phyloP scores from a whole-genome alignment of 2,888 invertebrate genomes.

The Diarsia rubi region DNA sequence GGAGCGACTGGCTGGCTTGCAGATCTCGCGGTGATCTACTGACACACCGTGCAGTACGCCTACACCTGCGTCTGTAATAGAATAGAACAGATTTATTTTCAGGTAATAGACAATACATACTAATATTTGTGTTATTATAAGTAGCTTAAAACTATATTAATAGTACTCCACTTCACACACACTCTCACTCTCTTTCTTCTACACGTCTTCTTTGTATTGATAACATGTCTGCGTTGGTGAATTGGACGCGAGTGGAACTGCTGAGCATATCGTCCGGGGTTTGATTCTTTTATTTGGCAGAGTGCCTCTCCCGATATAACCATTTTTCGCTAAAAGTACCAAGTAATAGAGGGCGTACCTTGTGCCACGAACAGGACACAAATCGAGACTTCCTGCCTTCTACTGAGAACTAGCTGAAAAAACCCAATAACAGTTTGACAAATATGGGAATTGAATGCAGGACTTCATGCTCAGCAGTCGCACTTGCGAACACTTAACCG shows the following conservation, averaged over 20 bases:
- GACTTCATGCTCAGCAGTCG: not conserved
- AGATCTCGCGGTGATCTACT: constrained; percentile 96
- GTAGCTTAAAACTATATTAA: too few species aligned
- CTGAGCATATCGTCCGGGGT: not conserved
- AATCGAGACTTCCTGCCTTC: not conserved
- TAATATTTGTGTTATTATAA: too few species aligned
- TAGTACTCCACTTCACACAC: too few species aligned
- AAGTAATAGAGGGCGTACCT: not conserved
- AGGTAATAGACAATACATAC: too few species aligned
- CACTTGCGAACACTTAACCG: not conserved
- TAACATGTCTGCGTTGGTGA: not conserved
- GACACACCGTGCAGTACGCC: constrained; percentile 94
- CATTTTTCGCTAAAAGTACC: not conserved
- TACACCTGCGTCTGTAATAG: constrained; percentile 92
- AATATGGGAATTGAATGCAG: not conserved
- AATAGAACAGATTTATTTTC: too few species aligned
- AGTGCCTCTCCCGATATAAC: not conserved
- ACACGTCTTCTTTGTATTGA: too few species aligned
- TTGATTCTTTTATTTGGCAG: not conserved
- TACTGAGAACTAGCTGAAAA: not conserved
- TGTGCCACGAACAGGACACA: not conserved
- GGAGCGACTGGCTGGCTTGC: constrained; percentile 94
- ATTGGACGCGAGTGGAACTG: not conserved
- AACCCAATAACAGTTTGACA: not conserved
- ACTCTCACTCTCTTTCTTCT: too few species aligned